Evolutionary conservation across 2,797 vertebrate species (phyloP).

Genomic region (Muscicapa striata): DNA sequence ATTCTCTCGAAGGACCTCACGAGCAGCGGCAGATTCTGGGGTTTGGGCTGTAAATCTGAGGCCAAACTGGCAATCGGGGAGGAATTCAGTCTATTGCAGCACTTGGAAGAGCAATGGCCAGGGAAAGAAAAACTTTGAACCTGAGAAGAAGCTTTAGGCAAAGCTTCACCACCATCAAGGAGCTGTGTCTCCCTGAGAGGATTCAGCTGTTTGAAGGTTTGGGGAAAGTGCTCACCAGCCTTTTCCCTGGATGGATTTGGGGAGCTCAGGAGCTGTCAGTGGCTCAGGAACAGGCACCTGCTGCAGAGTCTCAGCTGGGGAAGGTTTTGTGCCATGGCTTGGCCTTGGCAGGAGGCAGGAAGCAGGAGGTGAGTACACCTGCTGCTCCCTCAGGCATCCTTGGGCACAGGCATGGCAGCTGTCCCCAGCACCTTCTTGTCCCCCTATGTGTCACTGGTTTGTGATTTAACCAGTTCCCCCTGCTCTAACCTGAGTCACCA

Average conservation of each 20-base stretch:
- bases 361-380: neutral
- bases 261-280: neutral
- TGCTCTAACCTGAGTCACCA: neutral
- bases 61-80: neutral
- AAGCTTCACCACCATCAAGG: neutral
- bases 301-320: neutral
- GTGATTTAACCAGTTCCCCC: neutral
- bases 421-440: neutral
- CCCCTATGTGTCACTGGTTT: rapidly evolving
- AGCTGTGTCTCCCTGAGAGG: rapidly evolving
- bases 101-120: neutral
- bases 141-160: neutral
- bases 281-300: neutral
- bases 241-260: neutral
- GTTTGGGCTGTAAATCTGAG: slow-evolving; percentile 57
- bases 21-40: neutral
- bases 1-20: slow-evolving; percentile 49
- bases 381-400: neutral
- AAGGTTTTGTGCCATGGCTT: neutral
- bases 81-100: neutral
- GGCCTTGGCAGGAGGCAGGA: neutral
- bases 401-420: neutral
- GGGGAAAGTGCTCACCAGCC: neutral
- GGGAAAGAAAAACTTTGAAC: neutral
- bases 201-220: neutral